A percentile compares a stretch with the other conserved stretches of the same genome.
Conservation (phyloP, 2,888 invertebrate genomes). For the Phymatocera aterrima region DNA sequence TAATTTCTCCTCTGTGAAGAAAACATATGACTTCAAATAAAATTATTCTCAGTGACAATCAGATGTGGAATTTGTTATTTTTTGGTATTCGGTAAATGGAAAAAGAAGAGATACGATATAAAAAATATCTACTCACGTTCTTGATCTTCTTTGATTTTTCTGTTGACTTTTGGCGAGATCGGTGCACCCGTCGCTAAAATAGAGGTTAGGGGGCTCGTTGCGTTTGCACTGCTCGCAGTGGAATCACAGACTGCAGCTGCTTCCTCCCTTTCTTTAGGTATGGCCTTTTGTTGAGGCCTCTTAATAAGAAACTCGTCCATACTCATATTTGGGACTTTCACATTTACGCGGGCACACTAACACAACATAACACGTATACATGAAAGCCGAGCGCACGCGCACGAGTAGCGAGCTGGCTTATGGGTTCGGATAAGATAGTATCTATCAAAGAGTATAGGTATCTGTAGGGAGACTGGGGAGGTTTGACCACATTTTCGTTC, state of each 20-base stretch:
- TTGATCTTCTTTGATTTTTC: slow-evolving; percentile 9
- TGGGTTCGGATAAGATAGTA: slow-evolving; percentile 14
- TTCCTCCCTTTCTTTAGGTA: slow-evolving; percentile 14
- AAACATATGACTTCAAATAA: background rate
- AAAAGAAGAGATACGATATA: slow-evolving; percentile 6
- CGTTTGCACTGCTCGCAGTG: slow-evolving; percentile 12
- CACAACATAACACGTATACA: slow-evolving; percentile 2
- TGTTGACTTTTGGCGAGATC: background rate
- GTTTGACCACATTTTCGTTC: slow-evolving; percentile 13
- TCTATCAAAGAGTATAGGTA: no score
- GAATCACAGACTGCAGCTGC: slow-evolving; percentile 20
- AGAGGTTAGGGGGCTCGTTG: slow-evolving; percentile 15
- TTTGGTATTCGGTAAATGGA: background rate
- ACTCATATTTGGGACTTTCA: slow-evolving; percentile 9
- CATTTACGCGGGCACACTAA: slow-evolving; percentile 8
- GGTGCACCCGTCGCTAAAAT: slow-evolving; percentile 4
- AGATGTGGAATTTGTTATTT: background rate
- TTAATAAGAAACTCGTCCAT: slow-evolving; percentile 37
- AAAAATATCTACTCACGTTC: slow-evolving; percentile 5
- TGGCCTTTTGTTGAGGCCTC: slow-evolving; percentile 26
- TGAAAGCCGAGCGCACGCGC: slow-evolving; percentile 10
- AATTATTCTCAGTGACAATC: background rate
- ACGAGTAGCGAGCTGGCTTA: slow-evolving; percentile 12
- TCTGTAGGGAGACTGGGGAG: slow-evolving; percentile 22
- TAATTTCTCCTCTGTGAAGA: background rate